Evolutionary conservation across 2,888 invertebrate genomes (phyloP).

Genomic region (Poecilobothrus nobilitatus): DNA sequence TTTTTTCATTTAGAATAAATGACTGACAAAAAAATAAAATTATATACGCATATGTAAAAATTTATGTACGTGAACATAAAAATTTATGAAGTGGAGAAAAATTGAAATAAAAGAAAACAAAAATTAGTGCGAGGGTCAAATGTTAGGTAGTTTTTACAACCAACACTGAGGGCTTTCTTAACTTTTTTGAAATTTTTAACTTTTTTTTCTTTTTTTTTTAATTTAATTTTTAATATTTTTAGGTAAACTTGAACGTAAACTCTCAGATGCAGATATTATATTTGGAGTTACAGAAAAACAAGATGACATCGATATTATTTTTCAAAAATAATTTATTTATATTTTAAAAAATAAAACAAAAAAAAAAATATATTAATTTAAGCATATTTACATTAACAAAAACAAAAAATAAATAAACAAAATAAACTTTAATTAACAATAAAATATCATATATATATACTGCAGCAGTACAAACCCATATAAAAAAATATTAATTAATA

Average conservation of each 20-base stretch:
- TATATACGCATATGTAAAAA: too few species aligned
- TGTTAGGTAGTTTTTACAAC: too few species aligned
- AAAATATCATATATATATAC: background rate
- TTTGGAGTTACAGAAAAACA: conserved; percentile 10
- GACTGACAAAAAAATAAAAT: too few species aligned
- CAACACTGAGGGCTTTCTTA: too few species aligned
- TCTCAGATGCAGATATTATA: conserved; percentile 19
- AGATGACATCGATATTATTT: conserved; percentile 4
- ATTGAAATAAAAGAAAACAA: too few species aligned
- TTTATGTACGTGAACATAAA: too few species aligned
- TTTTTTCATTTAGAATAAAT: too few species aligned
- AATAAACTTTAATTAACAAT: background rate
- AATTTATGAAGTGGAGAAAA: too few species aligned
- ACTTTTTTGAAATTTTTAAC: too few species aligned
- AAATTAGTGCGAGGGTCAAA: too few species aligned
- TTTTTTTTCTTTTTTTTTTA: background rate
- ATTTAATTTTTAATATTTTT: background rate
- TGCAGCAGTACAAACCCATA: conserved; percentile 2
- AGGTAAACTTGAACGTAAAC: conserved; percentile 13
- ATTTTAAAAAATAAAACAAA: background rate
- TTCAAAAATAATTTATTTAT: background rate
- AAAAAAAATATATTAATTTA: background rate
- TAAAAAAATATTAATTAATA: background rate
- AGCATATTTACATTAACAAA: background rate
- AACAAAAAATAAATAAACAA: too few species aligned